phyloP scores from a whole-genome alignment of 2,113 vertebrate genomes.

The Rhinopomastus cyanomelas region DNA sequence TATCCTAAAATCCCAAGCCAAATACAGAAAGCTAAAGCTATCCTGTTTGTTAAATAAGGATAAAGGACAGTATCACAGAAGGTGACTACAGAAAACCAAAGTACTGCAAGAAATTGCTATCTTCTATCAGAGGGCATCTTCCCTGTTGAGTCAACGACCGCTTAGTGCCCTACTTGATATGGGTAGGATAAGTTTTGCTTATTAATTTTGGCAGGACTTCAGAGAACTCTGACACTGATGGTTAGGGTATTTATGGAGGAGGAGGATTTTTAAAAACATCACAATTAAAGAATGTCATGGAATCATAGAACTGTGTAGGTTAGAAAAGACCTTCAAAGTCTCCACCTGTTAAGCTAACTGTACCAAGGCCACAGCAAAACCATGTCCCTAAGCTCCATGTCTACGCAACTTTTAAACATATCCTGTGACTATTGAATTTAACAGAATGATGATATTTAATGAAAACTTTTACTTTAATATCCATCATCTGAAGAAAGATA shows the following conservation, averaged over 20 bases:
- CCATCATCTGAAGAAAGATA: background rate
- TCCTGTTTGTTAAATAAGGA: background rate
- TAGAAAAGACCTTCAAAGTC: too few relatives aligned
- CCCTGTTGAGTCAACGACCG: background rate
- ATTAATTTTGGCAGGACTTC: background rate
- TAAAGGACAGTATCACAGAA: background rate
- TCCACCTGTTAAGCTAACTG: too few relatives aligned
- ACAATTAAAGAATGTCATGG: background rate
- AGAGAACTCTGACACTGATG: background rate
- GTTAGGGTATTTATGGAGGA: background rate
- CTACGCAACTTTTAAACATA: too few relatives aligned
- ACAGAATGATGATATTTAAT: background rate
- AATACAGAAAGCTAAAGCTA: background rate
- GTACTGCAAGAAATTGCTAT: background rate
- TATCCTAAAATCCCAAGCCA: background rate
- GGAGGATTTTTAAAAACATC: background rate
- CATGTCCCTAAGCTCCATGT: too few relatives aligned
- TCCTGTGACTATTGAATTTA: background rate
- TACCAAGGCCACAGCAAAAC: too few relatives aligned
- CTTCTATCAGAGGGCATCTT: background rate
- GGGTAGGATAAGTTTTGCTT: background rate
- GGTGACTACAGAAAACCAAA: background rate
- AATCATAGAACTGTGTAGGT: too few relatives aligned
- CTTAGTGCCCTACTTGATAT: accelerated
- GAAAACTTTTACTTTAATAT: background rate